Base-by-base conservation (phyloP, 2,797 vertebrate species). In the Austrolebias charrua region DNA sequence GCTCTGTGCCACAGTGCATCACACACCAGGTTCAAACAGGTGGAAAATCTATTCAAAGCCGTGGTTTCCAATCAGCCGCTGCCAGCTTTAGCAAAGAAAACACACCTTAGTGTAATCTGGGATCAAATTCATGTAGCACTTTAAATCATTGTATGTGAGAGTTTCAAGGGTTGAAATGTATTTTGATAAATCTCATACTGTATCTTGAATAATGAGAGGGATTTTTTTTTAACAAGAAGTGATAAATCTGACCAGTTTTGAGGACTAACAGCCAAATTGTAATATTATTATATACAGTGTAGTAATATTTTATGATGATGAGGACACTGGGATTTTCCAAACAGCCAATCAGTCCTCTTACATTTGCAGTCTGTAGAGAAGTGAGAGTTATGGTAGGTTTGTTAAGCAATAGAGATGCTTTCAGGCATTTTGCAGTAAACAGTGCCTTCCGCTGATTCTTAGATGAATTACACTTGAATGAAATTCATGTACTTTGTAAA, bases 361-460 rank as follows among this genome's bases (percentile, higher is more conserved):
- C 15, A 20, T 69, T 68, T 78, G 52, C 58, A 49, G 58, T 58
- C 49, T 51, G 40, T 72, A 66, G 62, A 56, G 28, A 48, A 55
- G 56, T 55, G 35, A 56, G 24, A 71, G 62, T 56, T 57, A n/a
- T n/a, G n/a, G n/a, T n/a, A 8, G 31, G 47, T 47, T 42, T 72
- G 52, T 43, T 44, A 64, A 70, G 59, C 67, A 68, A 43, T 70
- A 47, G 57, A 70, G 49, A 46, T 49, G 75, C 50, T 38, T 18
- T 42, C n/a, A 69, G 56, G 16, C 47, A 91, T 92, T 92, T 73
- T 70, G 74, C 86, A 90, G 91, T 79, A 86, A 85, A 89, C 87
- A 91, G 84, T 76, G 91, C 91, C 91, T 88, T 89, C 91, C 64
- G n/a, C 88, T 90, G 92, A 89, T 87, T 64, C 33, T 52, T 63